Evolutionary conservation across 2,797 vertebrate genomes (phyloP), one percentile per base, ranked within the genome.

Genomic region (Rhinoraja longicauda): DNA sequence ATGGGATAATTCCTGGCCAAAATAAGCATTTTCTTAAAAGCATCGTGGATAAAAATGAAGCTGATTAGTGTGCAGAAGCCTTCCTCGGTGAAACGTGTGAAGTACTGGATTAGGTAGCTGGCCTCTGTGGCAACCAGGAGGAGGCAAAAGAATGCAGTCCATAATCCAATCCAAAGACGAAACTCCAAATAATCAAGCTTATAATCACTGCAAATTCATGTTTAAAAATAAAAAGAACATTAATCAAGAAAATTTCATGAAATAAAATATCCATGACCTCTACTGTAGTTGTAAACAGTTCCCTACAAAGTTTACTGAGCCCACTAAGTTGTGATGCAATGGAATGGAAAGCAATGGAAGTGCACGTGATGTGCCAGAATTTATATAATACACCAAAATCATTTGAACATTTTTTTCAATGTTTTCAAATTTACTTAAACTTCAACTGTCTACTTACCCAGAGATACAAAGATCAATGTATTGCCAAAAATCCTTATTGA

Each of bases 31-130:
- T 97, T 97, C 93, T 96, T 95, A 84, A 96, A 78, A 0, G 97
- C 96, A 93, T 97, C 97, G 0, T 96, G 96, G 95, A 97, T 96
- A 95, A 97, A 97, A 94, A 97, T 97, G 94, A 96, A 94, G 94
- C 96, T 97, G 95, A 97, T 97, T 93, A 97, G 96, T 0, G 97
- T 95, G 0, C 96, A 97, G 95, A 97, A 97, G 67, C 96, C 96
- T 95, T 97, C 97, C 94, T 97, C 97, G 0, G 97, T 97, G 95
- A 97, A 97, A 93, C 96, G 95, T 15, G 96, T 97, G 93, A 97
- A 97, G 94, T 97, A 95, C 24, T 93, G 94, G n/a, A 97, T 96
- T 93, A 97, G 94, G 94, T 96, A 95, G 7, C 96, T 96, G 82
- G 97, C 97, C 93, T 97, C 97, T 0, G 96, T 97, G 94, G 97